Percentiles rank a stretch among this genome's conserved stretches.
Evolutionary conservation across 2,113 vertebrate species (phyloP).

Genomic region (Clinocottus analis): DNA sequence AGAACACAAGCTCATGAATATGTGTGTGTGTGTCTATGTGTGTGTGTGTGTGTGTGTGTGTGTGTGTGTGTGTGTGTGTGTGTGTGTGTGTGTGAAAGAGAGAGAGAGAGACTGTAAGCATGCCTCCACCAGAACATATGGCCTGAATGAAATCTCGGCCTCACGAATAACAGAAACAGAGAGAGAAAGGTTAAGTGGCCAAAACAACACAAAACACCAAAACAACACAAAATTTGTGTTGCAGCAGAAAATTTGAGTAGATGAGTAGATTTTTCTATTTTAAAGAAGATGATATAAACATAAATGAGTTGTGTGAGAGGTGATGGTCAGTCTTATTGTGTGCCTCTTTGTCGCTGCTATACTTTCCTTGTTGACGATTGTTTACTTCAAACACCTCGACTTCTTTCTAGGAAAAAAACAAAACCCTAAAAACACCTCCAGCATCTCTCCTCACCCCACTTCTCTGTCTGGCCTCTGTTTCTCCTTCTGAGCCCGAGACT

Average conservation of each 20-base stretch:
- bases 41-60: slow-evolving; percentile 62
- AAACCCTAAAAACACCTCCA: slow-evolving; percentile 39
- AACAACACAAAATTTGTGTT: background rate
- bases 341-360: slow-evolving; percentile 16
- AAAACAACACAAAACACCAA: background rate
- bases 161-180: slow-evolving; percentile 70
- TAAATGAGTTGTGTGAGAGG: slow-evolving; percentile 12
- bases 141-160: slow-evolving; percentile 71
- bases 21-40: slow-evolving; percentile 66
- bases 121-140: slow-evolving; percentile 75
- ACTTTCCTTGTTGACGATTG: slow-evolving; percentile 23
- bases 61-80: slow-evolving; percentile 62
- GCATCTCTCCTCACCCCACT: slow-evolving; percentile 36
- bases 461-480: slow-evolving; percentile 15
- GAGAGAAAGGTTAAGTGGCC: slow-evolving; percentile 33
- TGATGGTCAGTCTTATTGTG: background rate
- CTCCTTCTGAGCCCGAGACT: slow-evolving; percentile 21
- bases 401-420: slow-evolving; percentile 48
- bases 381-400: slow-evolving; percentile 45
- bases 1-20: slow-evolving; percentile 81
- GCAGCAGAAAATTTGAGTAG: background rate
- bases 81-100: too few relatives aligned
- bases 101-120: slow-evolving; percentile 67
- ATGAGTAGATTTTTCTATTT: background rate
- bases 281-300: background rate